Base-by-base conservation (phyloP, 2,888 invertebrate species). In the Mythimna impura region DNA sequence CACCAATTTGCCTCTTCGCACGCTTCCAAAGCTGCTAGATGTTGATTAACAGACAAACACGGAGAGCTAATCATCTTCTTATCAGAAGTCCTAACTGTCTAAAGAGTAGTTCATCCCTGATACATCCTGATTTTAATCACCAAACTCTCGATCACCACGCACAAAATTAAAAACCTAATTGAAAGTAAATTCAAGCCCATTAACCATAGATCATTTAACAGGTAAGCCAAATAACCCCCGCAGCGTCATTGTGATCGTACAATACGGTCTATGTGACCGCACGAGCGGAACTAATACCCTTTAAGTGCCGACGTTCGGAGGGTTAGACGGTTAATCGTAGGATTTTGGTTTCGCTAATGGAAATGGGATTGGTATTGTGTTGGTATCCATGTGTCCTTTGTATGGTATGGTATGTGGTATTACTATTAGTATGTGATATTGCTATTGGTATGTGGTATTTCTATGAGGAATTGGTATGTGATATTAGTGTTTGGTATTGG, bases 201-300 rank as follows among this genome's bases (percentile, higher is more conserved):
- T 84, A 85, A 78, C 76, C 80, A 70, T 74, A 74, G 82, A 90
- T 90, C 86, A 82, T 86, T 88, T 86, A 85, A 88, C 89, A 91
- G 91, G 91, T 90, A 88, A 80, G 76, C 79, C 78, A 86, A 82
- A 81, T 82, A 81, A 81, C 86, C 87, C 89, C 88, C 84, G 81
- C 70, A 60, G 86, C 54, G 86, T 79, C 81, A 89, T 90, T 89
- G 88, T 88, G 81, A 60, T 79, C 81, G 71, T 72, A 91, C 90
- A 91, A 91, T 90, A 89, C 82, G 92, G 90, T 87, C 91, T 86
- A 80, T 83, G 88, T 82, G 90, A 86, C 92, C 91, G 89, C 94
- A 94, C 94, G 93, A 93, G 94, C 94, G 93, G 89, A 91, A 91
- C 93, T 94, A 94, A 94, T 93, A 90, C 90, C 83, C 83, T 88